phyloP scores from a whole-genome alignment of 23 tunicate genomes.

The Corella eumyota region DNA sequence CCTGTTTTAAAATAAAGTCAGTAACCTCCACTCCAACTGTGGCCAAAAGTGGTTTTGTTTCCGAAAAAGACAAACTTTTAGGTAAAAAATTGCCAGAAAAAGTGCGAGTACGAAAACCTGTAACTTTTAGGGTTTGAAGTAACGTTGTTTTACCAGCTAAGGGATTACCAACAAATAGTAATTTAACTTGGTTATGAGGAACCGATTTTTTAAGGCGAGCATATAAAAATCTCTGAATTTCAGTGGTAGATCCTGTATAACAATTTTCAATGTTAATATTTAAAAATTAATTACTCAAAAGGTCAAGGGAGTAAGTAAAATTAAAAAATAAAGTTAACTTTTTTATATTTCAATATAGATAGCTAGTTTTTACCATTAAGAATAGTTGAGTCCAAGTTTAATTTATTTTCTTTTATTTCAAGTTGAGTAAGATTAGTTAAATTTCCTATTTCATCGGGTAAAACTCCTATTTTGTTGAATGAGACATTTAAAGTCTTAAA shows the following conservation, averaged over 20 bases:
- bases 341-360: too few relatives aligned
- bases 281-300: not conserved
- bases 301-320: not conserved
- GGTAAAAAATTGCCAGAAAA: conserved; percentile 8
- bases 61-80: not conserved
- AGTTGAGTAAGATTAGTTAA: conserved; percentile 21
- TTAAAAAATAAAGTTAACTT: not conserved
- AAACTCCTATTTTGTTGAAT: conserved; percentile 3
- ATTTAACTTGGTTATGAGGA: conserved; percentile 32
- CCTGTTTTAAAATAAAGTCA: conserved; percentile 23
- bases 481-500: conserved; percentile 22
- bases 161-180: conserved; percentile 40
- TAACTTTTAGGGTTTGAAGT: conserved; percentile 18
- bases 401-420: conserved; percentile 18
- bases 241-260: conserved; percentile 30
- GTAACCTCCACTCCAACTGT: conserved; percentile 56
- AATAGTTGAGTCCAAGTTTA: conserved; percentile 19
- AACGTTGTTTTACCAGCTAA: conserved; percentile 46
- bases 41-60: conserved; percentile 7
- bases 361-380: conserved; percentile 39
- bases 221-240: conserved; percentile 30
- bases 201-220: conserved; percentile 55
- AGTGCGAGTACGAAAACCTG: conserved; percentile 1
- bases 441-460: conserved; percentile 57
- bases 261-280: not conserved